These are phyloP conservation scores for Tiliacea citrago DNA, from an alignment of 2,888 invertebrate genomes.

Conservation along the genomic window DNA sequence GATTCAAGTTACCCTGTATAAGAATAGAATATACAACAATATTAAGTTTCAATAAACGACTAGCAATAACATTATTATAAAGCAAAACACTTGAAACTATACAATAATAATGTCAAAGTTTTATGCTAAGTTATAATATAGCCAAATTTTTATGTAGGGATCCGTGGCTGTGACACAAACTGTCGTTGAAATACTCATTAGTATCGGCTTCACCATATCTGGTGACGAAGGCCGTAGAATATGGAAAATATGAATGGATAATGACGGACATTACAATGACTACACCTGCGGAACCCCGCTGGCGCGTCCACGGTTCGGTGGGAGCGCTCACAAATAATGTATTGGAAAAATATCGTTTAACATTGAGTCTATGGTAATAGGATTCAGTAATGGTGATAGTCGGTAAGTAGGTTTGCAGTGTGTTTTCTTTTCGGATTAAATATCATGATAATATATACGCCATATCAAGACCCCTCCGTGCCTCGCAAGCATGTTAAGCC, in stretches of 20 bases:
- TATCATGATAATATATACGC: too few species aligned
- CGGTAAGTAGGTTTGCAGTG: background rate
- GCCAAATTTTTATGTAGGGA: slow-evolving; percentile 11
- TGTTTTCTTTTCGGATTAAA: slow-evolving; percentile 9
- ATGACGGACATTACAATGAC: slow-evolving; percentile 20
- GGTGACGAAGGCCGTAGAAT: slow-evolving; percentile 10
- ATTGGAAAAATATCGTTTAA: slow-evolving; percentile 18
- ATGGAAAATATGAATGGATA: slow-evolving; percentile 20
- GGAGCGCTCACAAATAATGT: slow-evolving; percentile 15
- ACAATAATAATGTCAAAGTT: slow-evolving; percentile 30
- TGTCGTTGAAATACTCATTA: slow-evolving; percentile 15
- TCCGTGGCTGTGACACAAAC: slow-evolving; percentile 6
- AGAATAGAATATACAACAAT: slow-evolving; percentile 49
- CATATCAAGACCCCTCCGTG: too few species aligned
- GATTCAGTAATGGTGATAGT: background rate
- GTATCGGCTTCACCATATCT: slow-evolving; percentile 18
- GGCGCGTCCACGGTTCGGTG: background rate
- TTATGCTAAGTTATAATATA: slow-evolving; percentile 18
- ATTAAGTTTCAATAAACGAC: slow-evolving; percentile 36
- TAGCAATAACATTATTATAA: slow-evolving; percentile 40
- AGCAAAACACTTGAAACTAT: slow-evolving; percentile 28
- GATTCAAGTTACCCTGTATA: slow-evolving; percentile 43
- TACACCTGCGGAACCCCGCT: slow-evolving; percentile 23
- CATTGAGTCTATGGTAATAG: slow-evolving; percentile 3
- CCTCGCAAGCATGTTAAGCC: too few species aligned